phyloP scores from a whole-genome alignment of 2,113 vertebrate species.

The Sphyrna mokarran region DNA sequence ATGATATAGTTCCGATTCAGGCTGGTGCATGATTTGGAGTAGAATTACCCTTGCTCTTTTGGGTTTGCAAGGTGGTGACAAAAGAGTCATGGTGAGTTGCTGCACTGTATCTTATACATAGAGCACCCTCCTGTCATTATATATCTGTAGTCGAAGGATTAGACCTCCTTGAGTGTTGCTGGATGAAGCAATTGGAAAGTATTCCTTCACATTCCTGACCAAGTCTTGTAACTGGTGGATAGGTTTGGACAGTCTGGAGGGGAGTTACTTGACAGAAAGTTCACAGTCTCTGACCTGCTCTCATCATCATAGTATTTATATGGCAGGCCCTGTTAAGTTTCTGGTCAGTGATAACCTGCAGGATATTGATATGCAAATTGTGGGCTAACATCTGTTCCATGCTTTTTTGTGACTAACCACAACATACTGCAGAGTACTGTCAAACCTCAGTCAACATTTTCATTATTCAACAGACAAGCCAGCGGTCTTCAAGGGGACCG shows the following conservation, averaged over 20 bases:
- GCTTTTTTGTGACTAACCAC: background rate
- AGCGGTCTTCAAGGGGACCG: background rate
- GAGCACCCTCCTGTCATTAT: background rate
- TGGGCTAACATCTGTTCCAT: background rate
- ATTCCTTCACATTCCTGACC: background rate
- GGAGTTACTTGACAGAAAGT: background rate
- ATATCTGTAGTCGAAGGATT: background rate
- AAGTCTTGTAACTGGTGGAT: background rate
- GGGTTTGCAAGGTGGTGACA: background rate
- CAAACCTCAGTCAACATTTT: background rate
- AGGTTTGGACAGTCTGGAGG: background rate
- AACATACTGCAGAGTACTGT: background rate
- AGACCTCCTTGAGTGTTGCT: background rate
- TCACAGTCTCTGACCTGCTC: background rate
- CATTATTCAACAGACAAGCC: background rate
- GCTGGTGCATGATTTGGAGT: background rate
- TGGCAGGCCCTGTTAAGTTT: background rate
- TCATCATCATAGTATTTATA: background rate
- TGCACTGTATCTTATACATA: background rate
- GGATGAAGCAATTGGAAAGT: background rate
- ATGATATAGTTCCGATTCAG: background rate
- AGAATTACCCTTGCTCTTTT: background rate
- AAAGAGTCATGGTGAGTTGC: background rate
- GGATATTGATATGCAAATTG: background rate
- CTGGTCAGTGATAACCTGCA: background rate